These are phyloP conservation scores for Aphaenogaster rudis DNA, from an alignment of 1,140 invertebrate species.

Conservation along the genomic window DNA sequence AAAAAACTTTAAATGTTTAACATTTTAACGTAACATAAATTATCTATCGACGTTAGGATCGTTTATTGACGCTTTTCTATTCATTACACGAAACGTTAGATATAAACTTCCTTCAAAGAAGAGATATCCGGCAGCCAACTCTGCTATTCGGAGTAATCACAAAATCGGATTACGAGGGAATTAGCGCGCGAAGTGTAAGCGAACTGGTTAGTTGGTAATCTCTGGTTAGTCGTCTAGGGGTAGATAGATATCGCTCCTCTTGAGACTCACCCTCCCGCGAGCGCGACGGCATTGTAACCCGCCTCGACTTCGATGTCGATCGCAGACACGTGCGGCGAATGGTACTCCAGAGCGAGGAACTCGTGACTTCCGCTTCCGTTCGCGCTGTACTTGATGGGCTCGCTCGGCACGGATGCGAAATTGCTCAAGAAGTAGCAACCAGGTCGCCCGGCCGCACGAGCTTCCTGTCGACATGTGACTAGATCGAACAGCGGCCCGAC, in stretches of 20 bases:
- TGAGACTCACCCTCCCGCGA: constrained; percentile 79
- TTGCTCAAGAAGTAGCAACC: constrained; percentile 87
- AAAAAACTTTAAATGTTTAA: not conserved
- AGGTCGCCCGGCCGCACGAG: constrained; percentile 79
- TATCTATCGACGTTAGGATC: not conserved
- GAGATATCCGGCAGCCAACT: not conserved
- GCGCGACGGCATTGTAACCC: constrained; percentile 84
- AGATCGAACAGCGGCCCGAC: constrained; percentile 64
- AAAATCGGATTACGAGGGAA: constrained; percentile 24
- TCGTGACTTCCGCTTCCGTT: constrained; percentile 81
- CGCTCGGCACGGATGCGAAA: constrained; percentile 83
- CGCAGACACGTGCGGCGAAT: constrained; percentile 80
- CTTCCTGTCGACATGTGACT: constrained; percentile 77
- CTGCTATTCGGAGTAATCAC: not conserved
- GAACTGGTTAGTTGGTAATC: constrained; percentile 23
- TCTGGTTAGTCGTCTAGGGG: not conserved
- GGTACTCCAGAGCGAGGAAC: constrained; percentile 83
- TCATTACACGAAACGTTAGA: not conserved
- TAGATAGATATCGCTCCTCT: constrained; percentile 56
- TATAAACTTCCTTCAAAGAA: not conserved
- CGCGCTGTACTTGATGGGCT: constrained; percentile 81
- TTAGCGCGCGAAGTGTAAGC: constrained; percentile 36
- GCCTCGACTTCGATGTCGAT: constrained; percentile 85
- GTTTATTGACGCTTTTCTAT: not conserved
- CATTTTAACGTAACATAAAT: not conserved